phyloP scores from a whole-genome alignment of 2,888 invertebrate genomes.

The Halictus quadricinctus region DNA sequence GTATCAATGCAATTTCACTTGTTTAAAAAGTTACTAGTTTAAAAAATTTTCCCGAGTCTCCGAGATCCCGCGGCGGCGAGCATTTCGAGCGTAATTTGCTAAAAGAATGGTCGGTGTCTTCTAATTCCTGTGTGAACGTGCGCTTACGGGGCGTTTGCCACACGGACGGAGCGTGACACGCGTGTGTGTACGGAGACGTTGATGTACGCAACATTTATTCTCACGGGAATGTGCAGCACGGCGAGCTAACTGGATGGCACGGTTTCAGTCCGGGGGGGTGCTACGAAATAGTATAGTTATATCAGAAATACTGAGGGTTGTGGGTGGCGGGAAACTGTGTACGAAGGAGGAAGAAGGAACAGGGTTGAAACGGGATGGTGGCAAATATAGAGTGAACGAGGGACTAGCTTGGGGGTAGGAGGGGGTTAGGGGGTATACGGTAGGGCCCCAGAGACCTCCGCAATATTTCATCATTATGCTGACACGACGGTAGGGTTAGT shows the following conservation, averaged over 20 bases:
- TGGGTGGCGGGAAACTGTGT: constrained; percentile 41
- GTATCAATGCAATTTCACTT: too few species aligned
- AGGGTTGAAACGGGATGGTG: constrained; percentile 50
- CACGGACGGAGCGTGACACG: constrained; percentile 42
- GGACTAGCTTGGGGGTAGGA: constrained; percentile 65
- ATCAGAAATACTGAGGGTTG: constrained; percentile 76
- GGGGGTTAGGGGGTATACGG: constrained; percentile 47
- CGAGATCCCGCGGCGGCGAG: background rate
- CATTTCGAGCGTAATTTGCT: constrained; percentile 2
- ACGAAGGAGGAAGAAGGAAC: constrained; percentile 63
- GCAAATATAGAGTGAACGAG: constrained; percentile 72
- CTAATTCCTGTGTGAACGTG: constrained; percentile 29
- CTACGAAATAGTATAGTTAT: constrained; percentile 75
- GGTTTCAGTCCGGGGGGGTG: constrained; percentile 70
- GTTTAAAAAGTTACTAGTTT: too few species aligned
- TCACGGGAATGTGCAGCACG: constrained; percentile 64
- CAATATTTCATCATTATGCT: constrained; percentile 82
- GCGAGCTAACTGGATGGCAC: constrained; percentile 70
- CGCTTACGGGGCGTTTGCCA: constrained; percentile 45
- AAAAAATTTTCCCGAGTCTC: too few species aligned
- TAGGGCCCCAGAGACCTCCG: constrained; percentile 70
- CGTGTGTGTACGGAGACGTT: constrained; percentile 40
- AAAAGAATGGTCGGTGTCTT: constrained; percentile 23
- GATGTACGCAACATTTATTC: constrained; percentile 65
- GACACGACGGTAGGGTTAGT: constrained; percentile 80